Evolutionary conservation across 2,888 invertebrate species (phyloP), one percentile per base, ranked within the genome.

Genomic region (Chrysolina haemoptera): DNA sequence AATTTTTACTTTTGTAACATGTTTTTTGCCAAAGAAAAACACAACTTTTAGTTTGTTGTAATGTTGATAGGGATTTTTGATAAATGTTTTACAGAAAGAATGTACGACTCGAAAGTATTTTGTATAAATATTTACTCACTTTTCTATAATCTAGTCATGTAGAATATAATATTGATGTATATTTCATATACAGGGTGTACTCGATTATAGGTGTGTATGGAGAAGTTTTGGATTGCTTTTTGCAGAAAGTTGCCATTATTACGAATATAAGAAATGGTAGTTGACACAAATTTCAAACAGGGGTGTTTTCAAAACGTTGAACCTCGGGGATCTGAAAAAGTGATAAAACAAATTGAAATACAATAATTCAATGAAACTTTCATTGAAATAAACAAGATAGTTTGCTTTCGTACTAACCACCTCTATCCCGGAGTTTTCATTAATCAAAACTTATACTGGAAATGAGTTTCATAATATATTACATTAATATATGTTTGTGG

Each of bases 91-190:
- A 75, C 70, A 74, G 64, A 68, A 69, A 71, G 64, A 71, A 66
- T 71, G 70, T 68, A 70, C 68, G 50, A 75, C 73, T 65, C 59
- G 70, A 75, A 79, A 75, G 75, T 80, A 80, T 80, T 80, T 80
- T 80, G 76, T 80, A 80, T 78, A 76, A 62, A 80, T 80, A 79
- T 80, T 80, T 80, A 80, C 80, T 79, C 76, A 76, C 70, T 73
- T 78, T 77, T 71, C 76, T 80, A 78, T 78, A 71, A 76, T 80
- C 80, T 80, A 80, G 80, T 80, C 80, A 80, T 59, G 72, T 75
- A 77, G 75, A 59, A 27, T 64, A 74, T 73, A 73, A 71, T 71
- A 68, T 73, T 70, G 75, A 67, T 70, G 74, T 74, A 70, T 59
- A 64, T 74, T 68, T 70, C 16, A 50, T 46, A 50, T 46, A 50